These are phyloP conservation scores for Leucophenga montana DNA, from an alignment of 2,888 invertebrate species.

Conservation along the genomic window DNA sequence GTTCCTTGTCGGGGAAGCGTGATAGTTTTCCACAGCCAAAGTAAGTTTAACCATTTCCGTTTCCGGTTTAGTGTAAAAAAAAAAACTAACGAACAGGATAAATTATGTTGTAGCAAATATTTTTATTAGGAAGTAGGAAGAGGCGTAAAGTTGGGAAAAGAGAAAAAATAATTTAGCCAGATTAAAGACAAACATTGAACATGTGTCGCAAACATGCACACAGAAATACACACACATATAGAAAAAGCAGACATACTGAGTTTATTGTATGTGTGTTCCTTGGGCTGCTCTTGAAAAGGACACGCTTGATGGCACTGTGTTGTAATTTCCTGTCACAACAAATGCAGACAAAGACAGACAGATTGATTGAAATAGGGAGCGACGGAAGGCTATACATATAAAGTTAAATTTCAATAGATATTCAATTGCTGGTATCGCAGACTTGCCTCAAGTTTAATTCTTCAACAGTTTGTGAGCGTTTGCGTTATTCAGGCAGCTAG, in stretches of 20 bases:
- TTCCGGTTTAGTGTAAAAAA: neutral
- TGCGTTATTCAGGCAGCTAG: neutral
- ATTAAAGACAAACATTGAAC: conserved; percentile 13
- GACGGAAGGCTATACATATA: too few species aligned
- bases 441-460: neutral
- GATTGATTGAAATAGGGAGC: neutral
- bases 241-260: neutral
- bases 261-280: neutral
- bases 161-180: neutral
- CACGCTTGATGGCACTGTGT: neutral
- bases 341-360: conserved; percentile 31
- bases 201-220: neutral
- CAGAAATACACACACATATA: neutral
- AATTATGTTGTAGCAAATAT: neutral
- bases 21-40: conserved; percentile 69
- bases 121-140: neutral
- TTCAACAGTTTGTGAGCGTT: neutral
- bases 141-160: too few species aligned
- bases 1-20: conserved; percentile 52
- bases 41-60: conserved; percentile 55
- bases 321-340: conserved; percentile 52
- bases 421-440: neutral
- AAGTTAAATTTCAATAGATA: too few species aligned
- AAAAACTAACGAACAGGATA: neutral
- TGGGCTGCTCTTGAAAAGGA: neutral